Percentiles rank a stretch among this genome's conserved stretches.
phyloP scores from a whole-genome alignment of 1,140 invertebrate species.

The Artemia franciscana region DNA sequence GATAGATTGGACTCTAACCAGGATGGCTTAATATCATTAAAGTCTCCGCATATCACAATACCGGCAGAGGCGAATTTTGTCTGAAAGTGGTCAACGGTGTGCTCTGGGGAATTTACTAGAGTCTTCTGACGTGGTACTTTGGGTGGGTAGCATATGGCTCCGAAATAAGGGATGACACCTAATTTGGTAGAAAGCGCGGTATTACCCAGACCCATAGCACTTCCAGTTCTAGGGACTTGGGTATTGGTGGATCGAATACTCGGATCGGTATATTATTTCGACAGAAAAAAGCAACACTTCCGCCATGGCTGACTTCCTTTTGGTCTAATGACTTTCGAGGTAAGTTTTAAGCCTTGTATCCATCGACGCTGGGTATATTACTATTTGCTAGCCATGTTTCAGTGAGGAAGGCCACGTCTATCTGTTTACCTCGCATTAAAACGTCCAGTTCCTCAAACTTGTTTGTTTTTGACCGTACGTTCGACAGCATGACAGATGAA shows the following conservation, averaged over 20 bases:
- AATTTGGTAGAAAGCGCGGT: not conserved
- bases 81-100: not conserved
- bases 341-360: not conserved
- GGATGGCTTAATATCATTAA: not conserved
- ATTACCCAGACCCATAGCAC: not conserved
- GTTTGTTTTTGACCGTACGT: not conserved
- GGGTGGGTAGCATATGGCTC: not conserved
- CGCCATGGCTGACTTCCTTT: not conserved
- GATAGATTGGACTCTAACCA: not conserved
- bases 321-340: not conserved
- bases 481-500: not conserved
- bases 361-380: not conserved
- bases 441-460: not conserved
- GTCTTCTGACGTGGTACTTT: too few species aligned
- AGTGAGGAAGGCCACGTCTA: not conserved
- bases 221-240: not conserved
- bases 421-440: not conserved
- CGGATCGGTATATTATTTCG: not conserved
- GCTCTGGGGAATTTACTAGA: not conserved
- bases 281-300: not conserved
- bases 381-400: not conserved
- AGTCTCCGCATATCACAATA: not conserved
- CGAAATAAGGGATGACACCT: not conserved
- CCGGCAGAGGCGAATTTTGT: not conserved
- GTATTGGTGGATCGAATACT: not conserved